Percentiles rank a stretch among this genome's conserved stretches.
Evolutionary conservation across 2,113 vertebrate genomes (phyloP).

Genomic region (Mobula hypostoma): DNA sequence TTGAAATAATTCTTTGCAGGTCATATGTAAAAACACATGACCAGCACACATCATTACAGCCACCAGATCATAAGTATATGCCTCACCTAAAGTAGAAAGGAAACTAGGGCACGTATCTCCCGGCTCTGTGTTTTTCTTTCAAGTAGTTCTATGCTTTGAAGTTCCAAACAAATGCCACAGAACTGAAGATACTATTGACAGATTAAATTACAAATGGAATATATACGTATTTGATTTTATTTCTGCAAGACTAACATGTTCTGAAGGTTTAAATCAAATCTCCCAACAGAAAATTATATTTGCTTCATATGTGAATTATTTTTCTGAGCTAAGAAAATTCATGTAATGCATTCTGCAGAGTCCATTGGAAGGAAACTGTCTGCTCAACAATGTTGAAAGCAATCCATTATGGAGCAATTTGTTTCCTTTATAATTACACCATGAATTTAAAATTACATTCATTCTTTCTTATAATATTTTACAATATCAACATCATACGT

Average conservation of each 20-base stretch:
- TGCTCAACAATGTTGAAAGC: background rate
- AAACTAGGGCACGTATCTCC: no score
- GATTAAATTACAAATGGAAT: background rate
- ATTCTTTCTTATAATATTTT: background rate
- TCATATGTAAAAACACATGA: no score
- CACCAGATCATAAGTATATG: no score
- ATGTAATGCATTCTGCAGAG: background rate
- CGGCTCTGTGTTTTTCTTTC: no score
- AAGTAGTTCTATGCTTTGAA: no score
- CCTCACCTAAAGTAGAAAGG: no score
- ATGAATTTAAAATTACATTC: no score
- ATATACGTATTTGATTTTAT: background rate
- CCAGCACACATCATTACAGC: no score
- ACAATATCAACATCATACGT: background rate
- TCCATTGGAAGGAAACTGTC: background rate
- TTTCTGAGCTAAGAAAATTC: constrained; percentile 4
- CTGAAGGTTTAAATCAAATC: background rate
- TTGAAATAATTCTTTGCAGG: no score
- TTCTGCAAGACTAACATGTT: background rate
- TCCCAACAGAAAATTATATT: background rate
- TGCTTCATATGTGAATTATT: background rate
- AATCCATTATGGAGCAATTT: constrained; percentile 2
- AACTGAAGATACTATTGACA: background rate
- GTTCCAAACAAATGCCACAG: background rate
- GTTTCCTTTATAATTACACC: background rate